These are phyloP conservation scores for Conus betulinus DNA, from an alignment of 1,140 invertebrate species.

Conservation along the genomic window DNA sequence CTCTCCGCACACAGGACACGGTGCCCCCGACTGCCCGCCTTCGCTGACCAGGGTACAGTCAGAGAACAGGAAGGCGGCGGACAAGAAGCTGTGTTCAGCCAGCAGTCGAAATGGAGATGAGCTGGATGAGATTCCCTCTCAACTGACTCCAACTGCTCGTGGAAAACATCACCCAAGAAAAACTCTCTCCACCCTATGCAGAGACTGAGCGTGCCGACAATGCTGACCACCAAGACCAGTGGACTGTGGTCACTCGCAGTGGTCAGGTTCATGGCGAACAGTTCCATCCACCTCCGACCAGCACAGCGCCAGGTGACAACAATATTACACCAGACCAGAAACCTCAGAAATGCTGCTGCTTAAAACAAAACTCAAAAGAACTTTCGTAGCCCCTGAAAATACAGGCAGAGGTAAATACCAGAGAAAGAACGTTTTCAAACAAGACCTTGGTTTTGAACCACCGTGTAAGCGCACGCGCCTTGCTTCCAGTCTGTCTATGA, in stretches of 20 bases:
- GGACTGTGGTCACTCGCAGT: too few species aligned
- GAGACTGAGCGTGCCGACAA: conserved; percentile 16
- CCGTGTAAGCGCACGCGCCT: conserved; percentile 42
- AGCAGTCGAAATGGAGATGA: background rate
- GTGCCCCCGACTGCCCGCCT: background rate
- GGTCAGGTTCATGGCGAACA: too few species aligned
- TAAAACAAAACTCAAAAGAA: too few species aligned
- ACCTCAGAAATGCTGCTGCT: too few species aligned
- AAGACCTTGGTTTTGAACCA: conserved; percentile 39
- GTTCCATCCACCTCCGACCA: too few species aligned
- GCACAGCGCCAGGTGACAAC: too few species aligned
- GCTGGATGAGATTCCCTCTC: conserved; percentile 16
- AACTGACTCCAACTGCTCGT: background rate
- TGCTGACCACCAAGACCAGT: background rate
- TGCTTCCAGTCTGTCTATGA: conserved; percentile 20
- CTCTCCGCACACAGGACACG: background rate
- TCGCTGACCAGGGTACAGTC: background rate
- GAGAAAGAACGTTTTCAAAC: conserved; percentile 36
- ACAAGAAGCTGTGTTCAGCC: too few species aligned
- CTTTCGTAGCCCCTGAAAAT: too few species aligned
- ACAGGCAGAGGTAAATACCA: conserved; percentile 39
- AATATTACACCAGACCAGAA: too few species aligned
- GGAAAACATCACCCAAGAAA: conserved; percentile 5
- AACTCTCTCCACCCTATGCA: conserved; percentile 23
- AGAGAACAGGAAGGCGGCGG: background rate